Conservation (phyloP, 2,888 invertebrate genomes). For the Cacoxenus indagator region DNA sequence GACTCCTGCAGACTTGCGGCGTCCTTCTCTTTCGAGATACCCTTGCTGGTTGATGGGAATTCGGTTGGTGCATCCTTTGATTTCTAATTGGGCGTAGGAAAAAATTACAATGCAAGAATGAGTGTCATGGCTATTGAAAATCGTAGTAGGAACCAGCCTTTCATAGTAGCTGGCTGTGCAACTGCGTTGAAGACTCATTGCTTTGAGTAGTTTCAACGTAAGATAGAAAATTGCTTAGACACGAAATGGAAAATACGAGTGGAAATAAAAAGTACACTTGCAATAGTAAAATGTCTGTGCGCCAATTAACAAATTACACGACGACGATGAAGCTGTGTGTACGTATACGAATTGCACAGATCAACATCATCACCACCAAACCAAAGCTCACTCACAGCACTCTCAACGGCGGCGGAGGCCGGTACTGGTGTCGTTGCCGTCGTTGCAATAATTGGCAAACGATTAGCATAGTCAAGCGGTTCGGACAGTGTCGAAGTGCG, state of each 20-base stretch:
- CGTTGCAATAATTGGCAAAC: slow-evolving; percentile 51
- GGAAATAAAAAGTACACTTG: background rate
- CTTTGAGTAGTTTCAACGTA: slow-evolving; percentile 13
- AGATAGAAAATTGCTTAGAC: background rate
- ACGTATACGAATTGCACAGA: slow-evolving; percentile 25
- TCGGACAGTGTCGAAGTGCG: slow-evolving; percentile 63
- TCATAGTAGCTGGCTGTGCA: background rate
- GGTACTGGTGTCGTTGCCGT: slow-evolving; percentile 45
- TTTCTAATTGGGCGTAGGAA: slow-evolving; percentile 44
- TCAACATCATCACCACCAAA: slow-evolving; percentile 34
- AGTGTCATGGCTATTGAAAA: background rate
- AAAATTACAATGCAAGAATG: background rate
- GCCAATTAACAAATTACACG: slow-evolving; percentile 44
- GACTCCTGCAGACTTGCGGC: slow-evolving; percentile 39
- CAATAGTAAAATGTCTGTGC: slow-evolving; percentile 35
- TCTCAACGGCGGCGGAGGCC: background rate
- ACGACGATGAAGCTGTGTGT: slow-evolving; percentile 11
- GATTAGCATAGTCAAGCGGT: slow-evolving; percentile 57
- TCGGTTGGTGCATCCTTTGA: slow-evolving; percentile 58
- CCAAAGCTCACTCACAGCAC: slow-evolving; percentile 47
- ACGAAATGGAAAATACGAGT: background rate
- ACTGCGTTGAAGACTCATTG: slow-evolving; percentile 10
- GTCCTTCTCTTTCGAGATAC: slow-evolving; percentile 57
- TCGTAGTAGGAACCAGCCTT: background rate
- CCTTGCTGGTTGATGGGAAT: slow-evolving; percentile 55